Evolutionary conservation across 2,797 vertebrate species (phyloP), one percentile per base, ranked within the genome.

Genomic region (Halcyon chelicuti): DNA sequence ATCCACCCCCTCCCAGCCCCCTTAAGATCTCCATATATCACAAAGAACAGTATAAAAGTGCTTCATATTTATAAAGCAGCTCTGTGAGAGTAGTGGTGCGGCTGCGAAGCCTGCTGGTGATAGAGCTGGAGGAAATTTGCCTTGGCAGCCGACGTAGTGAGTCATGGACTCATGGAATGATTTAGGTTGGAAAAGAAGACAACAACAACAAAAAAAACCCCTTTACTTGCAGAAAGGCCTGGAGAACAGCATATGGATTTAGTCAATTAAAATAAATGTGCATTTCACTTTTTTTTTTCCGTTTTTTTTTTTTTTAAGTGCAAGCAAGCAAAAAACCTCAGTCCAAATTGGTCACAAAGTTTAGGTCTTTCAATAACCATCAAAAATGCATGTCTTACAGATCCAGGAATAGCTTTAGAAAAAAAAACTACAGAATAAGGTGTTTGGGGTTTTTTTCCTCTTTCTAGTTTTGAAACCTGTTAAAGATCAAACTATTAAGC

Each of bases 231-330:
- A 89, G 66, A 82, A 81, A 68, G 58, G 66, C 55, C 86, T 82
- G 74, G 25, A 57, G 60, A 96, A 51, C 33, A 96, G 51, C 83
- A 89, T 88, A 93, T 84, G 88, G 73, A 47, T 77, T 40, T 67
- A 40, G n/a, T 88, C 82, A 88, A 26, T 63, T 83, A 79, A 88
- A 93, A 90, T 63, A 95, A 95, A 88, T 49, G 63, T 25, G 12
- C 21, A 84, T 66, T 76, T 29, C 8, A 9, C 35, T 28, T 26
- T 49, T 28, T 37, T 37, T 37, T 37, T 37, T 37, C 11, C 11
- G 11, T 37, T 37, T 37, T 37, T 37, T 37, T 37, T 37, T 37
- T 37, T 37, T 37, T 37, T 37, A 11, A 37, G 11, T 42, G 33
- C 55, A 90, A 76, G 8, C 18, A 72, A 66, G 54, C 5, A 2